Evolutionary conservation across 1,140 invertebrate genomes (phyloP).

Genomic region (Lasaia peninsularis): DNA sequence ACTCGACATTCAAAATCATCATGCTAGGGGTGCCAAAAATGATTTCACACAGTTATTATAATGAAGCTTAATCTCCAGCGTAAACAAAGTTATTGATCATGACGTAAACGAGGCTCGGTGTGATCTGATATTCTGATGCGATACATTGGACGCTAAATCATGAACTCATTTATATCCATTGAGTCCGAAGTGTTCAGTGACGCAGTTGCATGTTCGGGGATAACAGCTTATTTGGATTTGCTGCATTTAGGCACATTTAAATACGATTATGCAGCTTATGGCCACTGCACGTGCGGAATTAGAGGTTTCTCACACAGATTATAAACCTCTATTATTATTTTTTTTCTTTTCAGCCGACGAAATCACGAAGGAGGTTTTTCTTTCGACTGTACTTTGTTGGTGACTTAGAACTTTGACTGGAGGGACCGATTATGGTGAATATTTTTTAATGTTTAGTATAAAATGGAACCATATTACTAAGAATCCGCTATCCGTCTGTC

Average conservation of each 20-base stretch:
- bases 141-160: conserved; percentile 54
- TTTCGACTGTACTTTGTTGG: too few species aligned
- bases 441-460: too few species aligned
- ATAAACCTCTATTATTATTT: too few species aligned
- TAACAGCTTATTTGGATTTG: conserved; percentile 35
- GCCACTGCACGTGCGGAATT: too few species aligned
- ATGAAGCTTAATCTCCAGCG: conserved; percentile 41
- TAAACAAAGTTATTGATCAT: conserved; percentile 54
- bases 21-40: conserved; percentile 22
- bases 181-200: conserved; percentile 57
- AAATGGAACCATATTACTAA: too few species aligned
- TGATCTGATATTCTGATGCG: conserved; percentile 45
- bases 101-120: conserved; percentile 39
- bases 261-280: too few species aligned
- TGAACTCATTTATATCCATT: conserved; percentile 63
- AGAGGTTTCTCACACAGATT: too few species aligned
- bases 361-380: too few species aligned
- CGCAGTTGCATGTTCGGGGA: conserved; percentile 34
- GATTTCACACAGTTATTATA: conserved; percentile 34
- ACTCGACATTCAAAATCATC: conserved; percentile 12
- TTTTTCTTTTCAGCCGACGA: too few species aligned
- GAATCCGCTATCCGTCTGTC: too few species aligned
- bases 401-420: too few species aligned
- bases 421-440: too few species aligned
- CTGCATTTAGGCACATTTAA: conserved; percentile 8